Base-by-base conservation (phyloP, 2,888 invertebrate species). In the Lasioglossum malachurum region DNA sequence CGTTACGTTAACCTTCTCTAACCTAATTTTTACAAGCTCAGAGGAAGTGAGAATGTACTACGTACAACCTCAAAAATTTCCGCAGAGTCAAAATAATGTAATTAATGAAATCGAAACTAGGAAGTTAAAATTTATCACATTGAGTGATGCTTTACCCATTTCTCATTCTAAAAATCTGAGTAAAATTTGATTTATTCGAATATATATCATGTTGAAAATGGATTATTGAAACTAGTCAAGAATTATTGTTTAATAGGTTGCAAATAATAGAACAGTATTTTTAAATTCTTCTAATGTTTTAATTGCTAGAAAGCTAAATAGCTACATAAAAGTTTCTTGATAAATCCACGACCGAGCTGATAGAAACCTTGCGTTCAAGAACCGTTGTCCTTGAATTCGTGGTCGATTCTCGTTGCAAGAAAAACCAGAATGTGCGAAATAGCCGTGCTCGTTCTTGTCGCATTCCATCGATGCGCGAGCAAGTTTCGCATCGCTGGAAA, bases 391-490 rank as follows among this genome's bases (percentile, higher is more conserved):
- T 76, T 73, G 76, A 41, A n/a, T 44, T 23, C 35, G 35, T 76
- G 41, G 31, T 53, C 16, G 72, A 44, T 84, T 76, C 35, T 35
- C 41, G 16, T 83, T 38, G 49, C 31, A 46, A 82, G 57, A 71
- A 27, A 31, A n/a, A 23, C 60, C 16, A 23, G 49, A 38, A n/a
- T 27, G 19, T 53, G 71, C 49, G 41, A 73, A 46, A 80, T 49
- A 14, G 14, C n/a, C n/a, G 60, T 41, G 53, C 23, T 53, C 16
- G 71, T 44, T n/a, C 38, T 31, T 27, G 76, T 77, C 60, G 73
- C 77, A 77, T 78, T 73, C 77, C 72, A 35, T 76, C 71, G 75
- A 73, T 16, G 71, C n/a, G 23, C 49, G 31, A 41, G 38, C 78
- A 31, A 80, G 77, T 67, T 75, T 71, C 44, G 81, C 57, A 27